phyloP scores from a whole-genome alignment of 2,797 vertebrate species.

The Antennarius maculatus region DNA sequence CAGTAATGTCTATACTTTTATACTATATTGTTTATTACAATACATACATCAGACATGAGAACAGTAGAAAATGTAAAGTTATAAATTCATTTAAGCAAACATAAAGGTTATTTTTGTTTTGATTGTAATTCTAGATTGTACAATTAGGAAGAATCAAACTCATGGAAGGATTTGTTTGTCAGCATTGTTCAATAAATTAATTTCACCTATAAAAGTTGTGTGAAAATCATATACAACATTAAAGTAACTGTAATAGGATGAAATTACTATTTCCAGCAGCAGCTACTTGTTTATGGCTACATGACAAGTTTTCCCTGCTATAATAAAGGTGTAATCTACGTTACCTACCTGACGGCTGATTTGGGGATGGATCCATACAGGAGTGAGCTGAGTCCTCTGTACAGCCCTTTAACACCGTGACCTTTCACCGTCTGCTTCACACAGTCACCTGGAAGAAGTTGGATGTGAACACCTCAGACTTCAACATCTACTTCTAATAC shows the following conservation, averaged over 20 bases:
- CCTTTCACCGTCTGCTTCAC: slow-evolving; percentile 89
- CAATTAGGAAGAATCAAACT: too few species aligned
- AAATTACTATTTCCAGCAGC: background rate
- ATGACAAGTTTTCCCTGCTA: too few species aligned
- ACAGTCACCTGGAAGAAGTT: slow-evolving; percentile 85
- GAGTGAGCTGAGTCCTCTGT: slow-evolving; percentile 94
- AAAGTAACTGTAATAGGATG: background rate
- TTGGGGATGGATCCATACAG: slow-evolving; percentile 96
- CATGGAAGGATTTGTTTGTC: too few species aligned
- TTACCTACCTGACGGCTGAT: slow-evolving; percentile 89
- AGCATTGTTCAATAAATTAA: background rate
- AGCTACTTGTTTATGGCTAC: background rate
- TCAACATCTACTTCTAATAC: background rate
- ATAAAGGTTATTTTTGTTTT: background rate
- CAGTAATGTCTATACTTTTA: background rate
- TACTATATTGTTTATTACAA: background rate
- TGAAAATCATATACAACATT: background rate
- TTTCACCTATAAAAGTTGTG: background rate
- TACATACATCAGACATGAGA: background rate
- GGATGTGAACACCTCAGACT: background rate
- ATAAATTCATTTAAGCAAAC: background rate
- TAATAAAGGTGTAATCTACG: too few species aligned
- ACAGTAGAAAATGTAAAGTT: background rate
- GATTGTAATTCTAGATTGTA: background rate
- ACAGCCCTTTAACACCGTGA: slow-evolving; percentile 91